Conservation (phyloP, 2,797 vertebrate species). For the Parauchenoglanis ngamensis region DNA sequence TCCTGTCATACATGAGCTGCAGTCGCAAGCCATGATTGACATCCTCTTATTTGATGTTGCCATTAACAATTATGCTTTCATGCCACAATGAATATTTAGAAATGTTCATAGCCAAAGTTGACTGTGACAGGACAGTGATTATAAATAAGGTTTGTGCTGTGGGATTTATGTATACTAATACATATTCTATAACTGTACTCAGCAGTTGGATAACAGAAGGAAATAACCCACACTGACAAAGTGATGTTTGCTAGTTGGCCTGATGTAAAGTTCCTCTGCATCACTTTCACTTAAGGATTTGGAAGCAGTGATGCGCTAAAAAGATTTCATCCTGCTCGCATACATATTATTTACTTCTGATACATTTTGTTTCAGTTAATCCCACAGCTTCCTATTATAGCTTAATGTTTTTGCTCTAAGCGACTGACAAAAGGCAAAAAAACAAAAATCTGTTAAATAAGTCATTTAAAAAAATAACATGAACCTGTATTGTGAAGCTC, state of each 20-base stretch:
- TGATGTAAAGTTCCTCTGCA: background rate
- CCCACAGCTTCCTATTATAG: background rate
- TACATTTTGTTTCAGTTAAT: background rate
- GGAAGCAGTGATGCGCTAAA: background rate
- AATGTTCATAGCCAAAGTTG: background rate
- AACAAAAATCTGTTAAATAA: background rate
- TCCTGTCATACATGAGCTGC: background rate
- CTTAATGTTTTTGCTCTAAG: background rate
- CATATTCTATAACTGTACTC: background rate
- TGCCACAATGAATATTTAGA: background rate
- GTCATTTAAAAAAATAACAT: background rate
- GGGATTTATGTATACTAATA: background rate
- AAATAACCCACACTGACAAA: background rate
- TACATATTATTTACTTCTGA: background rate
- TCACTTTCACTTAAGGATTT: background rate
- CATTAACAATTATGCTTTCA: background rate
- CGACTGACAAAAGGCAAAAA: background rate
- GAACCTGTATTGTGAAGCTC: background rate
- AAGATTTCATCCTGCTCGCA: background rate
- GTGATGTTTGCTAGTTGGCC: background rate
- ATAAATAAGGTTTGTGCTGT: background rate
- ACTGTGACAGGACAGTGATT: background rate
- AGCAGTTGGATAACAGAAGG: background rate
- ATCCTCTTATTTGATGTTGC: constrained; percentile 21
- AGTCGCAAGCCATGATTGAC: background rate